These are phyloP conservation scores for Oreocharis arfaki DNA, from an alignment of 2,113 vertebrate genomes.

Conservation along the genomic window DNA sequence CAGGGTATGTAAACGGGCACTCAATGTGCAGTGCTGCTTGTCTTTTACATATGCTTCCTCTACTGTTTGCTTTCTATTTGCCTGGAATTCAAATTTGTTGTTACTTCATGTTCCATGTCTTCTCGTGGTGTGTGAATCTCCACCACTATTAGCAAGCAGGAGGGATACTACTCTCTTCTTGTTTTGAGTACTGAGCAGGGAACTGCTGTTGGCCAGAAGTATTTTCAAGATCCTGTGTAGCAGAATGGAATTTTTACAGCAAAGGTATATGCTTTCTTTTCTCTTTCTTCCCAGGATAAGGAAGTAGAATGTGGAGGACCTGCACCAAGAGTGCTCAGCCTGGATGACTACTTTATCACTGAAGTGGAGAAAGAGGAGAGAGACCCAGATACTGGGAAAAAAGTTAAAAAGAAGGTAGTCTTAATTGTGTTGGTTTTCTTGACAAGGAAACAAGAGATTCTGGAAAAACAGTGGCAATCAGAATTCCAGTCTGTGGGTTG, in stretches of 20 bases:
- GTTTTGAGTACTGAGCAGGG: not conserved
- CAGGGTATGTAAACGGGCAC: constrained; percentile 75
- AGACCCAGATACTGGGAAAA: constrained; percentile 93
- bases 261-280: not conserved
- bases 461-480: not conserved
- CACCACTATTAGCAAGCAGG: not conserved
- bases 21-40: not conserved
- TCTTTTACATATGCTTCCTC: not conserved
- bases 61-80: not conserved
- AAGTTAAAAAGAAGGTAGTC: constrained; percentile 90
- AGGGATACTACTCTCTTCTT: not conserved
- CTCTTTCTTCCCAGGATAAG: constrained; percentile 82
- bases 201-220: not conserved
- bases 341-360: constrained; percentile 98
- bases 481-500: not conserved
- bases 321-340: constrained; percentile 91
- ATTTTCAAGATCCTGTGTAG: not conserved
- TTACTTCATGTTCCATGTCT: not conserved
- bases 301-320: constrained; percentile 97
- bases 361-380: constrained; percentile 94
- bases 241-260: not conserved
- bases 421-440: not conserved
- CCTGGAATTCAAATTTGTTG: not conserved
- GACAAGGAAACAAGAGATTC: not conserved
- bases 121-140: not conserved